Evolutionary conservation across 2,113 vertebrate genomes (phyloP), one percentile per base, ranked within the genome.

Genomic region (Menura novaehollandiae): DNA sequence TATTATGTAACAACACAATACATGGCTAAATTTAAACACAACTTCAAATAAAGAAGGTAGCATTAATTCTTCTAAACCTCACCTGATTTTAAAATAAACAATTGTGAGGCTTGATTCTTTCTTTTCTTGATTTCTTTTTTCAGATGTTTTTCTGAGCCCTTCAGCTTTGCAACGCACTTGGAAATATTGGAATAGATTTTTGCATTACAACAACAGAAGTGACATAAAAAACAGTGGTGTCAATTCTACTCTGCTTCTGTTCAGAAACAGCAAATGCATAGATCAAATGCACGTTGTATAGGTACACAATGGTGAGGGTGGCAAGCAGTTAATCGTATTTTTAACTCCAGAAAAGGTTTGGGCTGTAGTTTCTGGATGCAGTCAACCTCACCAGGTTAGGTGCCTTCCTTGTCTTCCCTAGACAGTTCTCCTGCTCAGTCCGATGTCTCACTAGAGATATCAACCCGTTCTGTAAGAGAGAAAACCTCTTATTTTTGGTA

Each of bases 1-100:
- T 72, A 62, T 97, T 97, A 81, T 46, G 27, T 88, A 94, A 94
- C 39, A 86, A 43, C 24, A 73, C 1, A 91, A 53, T 17, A 62
- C 14, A 58, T 12, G 4, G 28, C 53, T 95, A 95, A 87, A 87
- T 94, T 93, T 91, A 91, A 94, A 67, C 35, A 81, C 10, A 89
- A 68, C 76, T 87, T 88, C 77, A 94, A 93, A 78, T 41, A 43
- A 43, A 56, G 52, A 72, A 72, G 4, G 18, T 60, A 86, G 5
- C 22, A 51, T 55, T 76, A 73, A 55, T 89, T 91, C 5, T 64
- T 83, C 76, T 76, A 27, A 37, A 62, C 5, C 16, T 93, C 1
- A 1, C 7, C 23, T 66, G 41, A 47, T 85, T 91, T 85, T 33
- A 94, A 89, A 96, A 82, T 37, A 88, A 81, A 63, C n/a, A 84